Evolutionary conservation across 2,797 vertebrate genomes (phyloP), one percentile per base, ranked within the genome.

Genomic region (Sebastes paucispinis): DNA sequence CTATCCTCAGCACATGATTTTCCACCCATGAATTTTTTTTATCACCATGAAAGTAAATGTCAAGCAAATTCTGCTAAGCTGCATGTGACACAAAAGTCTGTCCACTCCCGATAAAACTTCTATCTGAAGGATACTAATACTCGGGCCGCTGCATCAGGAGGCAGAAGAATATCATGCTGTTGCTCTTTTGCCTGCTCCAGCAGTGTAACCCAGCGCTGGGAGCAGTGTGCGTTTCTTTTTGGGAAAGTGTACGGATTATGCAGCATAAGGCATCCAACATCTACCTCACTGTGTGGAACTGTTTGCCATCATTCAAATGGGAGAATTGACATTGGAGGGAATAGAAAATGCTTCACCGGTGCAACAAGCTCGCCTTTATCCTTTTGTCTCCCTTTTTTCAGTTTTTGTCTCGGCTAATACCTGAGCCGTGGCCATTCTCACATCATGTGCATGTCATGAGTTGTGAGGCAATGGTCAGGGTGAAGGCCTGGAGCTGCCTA

Each of bases 391-490:
- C 59, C 34, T 54, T 57, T 81, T 73, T 47, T 13, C 24, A 12
- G n/a, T 63, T 75, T 85, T 77, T 81, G 67, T 80, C 84, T 82
- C 67, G 55, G 85, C 75, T 89, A 89, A 91, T 85, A 89, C 82
- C 88, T 88, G 87, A 91, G 81, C 84, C 85, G 62, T 22, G 69
- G 84, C 82, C 84, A 78, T 68, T 85, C 87, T 89, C 80, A 70
- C 90, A 82, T 91, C 94, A 95, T 94, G 93, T 94, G 93, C 92
- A 84, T 82, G 87, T 95, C 95, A 95, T 93, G 94, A 87, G 94
- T 85, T 93, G 87, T 71, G 81, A 82, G 81, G 88, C 79, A 85
- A 74, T 13, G 79, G 81, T 79, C 58, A 43, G 86, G 77, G 86
- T 85, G 85, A 87, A 80, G 66, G 83, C 74, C 77, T 74, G 60